A percentile compares a stretch with the other conserved stretches of the same genome.
Evolutionary conservation across 2,797 vertebrate species (phyloP).

Genomic region (Champsocephalus esox): DNA sequence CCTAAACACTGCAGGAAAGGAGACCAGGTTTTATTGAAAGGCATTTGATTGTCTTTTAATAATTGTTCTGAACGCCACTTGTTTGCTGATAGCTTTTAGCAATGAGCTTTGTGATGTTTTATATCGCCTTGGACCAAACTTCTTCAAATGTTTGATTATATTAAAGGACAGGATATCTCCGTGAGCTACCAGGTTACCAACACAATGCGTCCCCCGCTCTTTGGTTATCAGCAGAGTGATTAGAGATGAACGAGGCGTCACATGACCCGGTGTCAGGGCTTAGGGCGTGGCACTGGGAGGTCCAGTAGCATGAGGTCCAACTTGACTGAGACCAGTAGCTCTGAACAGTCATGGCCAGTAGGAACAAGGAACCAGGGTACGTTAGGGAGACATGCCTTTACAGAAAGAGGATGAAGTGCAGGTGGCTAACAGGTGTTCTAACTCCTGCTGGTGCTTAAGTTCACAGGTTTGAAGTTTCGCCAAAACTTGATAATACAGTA

Average conservation of each 20-base stretch:
- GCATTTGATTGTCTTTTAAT: no score
- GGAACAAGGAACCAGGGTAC: constrained; percentile 76
- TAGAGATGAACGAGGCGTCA: constrained; percentile 65
- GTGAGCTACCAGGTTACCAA: background rate
- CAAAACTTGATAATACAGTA: background rate
- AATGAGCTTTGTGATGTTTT: background rate
- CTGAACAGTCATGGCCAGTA: constrained; percentile 74
- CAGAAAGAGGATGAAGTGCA: background rate
- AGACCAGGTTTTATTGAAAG: no score
- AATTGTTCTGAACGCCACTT: no score
- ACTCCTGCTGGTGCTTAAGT: no score
- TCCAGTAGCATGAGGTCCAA: constrained; percentile 36
- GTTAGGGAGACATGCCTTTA: background rate
- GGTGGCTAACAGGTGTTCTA: background rate
- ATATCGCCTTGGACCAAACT: background rate
- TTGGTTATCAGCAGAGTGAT: constrained; percentile 57
- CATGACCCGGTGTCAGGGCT: constrained; percentile 75
- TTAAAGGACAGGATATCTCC: background rate
- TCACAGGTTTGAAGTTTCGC: background rate
- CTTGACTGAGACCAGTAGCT: constrained; percentile 5
- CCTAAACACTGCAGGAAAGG: no score
- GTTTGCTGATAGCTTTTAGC: background rate
- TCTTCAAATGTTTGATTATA: background rate
- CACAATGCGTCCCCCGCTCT: background rate
- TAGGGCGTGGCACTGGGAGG: constrained; percentile 70